Conservation (phyloP, 1,140 invertebrate genomes). For the Drosophila albomicans region DNA sequence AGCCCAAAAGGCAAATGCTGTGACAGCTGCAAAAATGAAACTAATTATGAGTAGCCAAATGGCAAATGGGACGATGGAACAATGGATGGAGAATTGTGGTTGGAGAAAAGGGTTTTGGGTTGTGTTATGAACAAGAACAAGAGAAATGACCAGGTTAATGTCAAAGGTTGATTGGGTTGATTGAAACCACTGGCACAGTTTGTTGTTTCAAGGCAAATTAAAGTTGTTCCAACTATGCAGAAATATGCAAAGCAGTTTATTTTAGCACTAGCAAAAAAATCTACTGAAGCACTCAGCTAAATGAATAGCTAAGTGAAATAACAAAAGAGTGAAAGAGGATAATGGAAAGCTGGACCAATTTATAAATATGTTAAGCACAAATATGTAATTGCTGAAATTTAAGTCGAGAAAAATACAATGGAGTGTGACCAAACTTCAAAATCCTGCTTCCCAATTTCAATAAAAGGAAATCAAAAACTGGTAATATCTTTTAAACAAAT, state of each 20-base stretch:
- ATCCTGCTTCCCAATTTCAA: no score
- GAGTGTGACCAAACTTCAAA: no score
- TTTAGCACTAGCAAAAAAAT: neutral
- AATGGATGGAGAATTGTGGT: neutral
- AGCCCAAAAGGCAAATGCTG: conserved; percentile 73
- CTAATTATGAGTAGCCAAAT: conserved; percentile 64
- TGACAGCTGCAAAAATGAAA: conserved; percentile 61
- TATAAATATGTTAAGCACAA: no score
- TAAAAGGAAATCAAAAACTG: no score
- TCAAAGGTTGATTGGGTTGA: conserved; percentile 56
- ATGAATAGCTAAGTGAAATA: no score
- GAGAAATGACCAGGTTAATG: conserved; percentile 52
- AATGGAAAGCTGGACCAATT: no score
- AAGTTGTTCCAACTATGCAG: neutral
- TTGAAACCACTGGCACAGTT: conserved; percentile 49
- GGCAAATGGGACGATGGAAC: neutral
- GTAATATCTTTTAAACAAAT: no score
- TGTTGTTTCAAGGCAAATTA: conserved; percentile 18
- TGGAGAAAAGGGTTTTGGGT: neutral
- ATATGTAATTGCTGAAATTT: no score
- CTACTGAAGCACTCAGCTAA: no score
- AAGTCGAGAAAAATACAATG: no score
- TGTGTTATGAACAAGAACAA: neutral
- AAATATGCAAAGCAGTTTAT: neutral
- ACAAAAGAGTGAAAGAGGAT: no score